A percentile compares a stretch with the other conserved stretches of the same genome.
Evolutionary conservation across 2,113 vertebrate genomes (phyloP).

Genomic region (Leucopsar rothschildi): DNA sequence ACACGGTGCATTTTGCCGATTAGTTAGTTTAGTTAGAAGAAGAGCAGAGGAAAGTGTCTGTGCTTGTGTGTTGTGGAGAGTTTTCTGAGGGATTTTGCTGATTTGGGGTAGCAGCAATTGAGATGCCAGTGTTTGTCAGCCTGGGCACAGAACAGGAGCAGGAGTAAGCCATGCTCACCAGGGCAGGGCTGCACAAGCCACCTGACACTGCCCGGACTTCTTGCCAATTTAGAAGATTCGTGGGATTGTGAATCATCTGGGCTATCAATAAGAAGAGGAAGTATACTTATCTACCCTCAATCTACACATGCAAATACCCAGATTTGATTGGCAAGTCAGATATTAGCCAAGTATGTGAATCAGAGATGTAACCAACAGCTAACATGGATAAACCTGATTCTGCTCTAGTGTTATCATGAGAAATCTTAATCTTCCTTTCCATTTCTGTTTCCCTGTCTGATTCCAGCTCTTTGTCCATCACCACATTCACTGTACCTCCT

Average conservation of each 20-base stretch:
- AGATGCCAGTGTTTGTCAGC: background rate
- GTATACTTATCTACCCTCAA: background rate
- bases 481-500: fast-evolving
- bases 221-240: background rate
- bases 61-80: background rate
- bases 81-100: background rate
- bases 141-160: background rate
- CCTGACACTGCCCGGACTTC: background rate
- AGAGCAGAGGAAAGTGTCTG: background rate
- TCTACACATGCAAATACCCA: background rate
- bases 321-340: background rate
- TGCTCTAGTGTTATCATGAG: background rate
- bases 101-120: background rate
- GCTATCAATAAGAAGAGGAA: background rate
- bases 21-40: background rate
- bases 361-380: background rate
- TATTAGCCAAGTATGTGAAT: background rate
- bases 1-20: background rate
- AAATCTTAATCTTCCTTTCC: background rate
- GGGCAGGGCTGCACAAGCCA: background rate
- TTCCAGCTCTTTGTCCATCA: background rate
- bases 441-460: background rate
- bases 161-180: background rate
- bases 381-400: background rate
- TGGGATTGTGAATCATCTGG: background rate